Conservation (phyloP, 2,888 invertebrate species). For the Xylocampa areola region DNA sequence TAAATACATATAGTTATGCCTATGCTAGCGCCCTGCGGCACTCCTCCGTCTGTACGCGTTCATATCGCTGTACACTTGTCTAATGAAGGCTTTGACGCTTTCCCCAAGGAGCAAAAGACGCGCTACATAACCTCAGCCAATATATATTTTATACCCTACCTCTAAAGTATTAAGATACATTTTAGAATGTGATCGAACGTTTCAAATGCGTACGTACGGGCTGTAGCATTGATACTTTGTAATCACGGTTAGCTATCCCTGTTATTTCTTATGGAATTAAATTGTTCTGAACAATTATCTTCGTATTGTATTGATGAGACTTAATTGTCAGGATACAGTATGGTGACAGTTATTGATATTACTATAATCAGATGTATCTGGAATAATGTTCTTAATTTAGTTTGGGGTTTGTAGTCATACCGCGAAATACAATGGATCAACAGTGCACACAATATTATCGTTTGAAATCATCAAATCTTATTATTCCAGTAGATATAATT, state of each 20-base stretch:
- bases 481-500: too few relatives aligned
- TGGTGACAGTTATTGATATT: conserved; percentile 14
- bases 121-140: conserved; percentile 35
- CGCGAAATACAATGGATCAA: too few relatives aligned
- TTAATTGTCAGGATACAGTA: conserved; percentile 39
- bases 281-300: conserved; percentile 61
- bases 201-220: conserved; percentile 47
- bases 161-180: conserved; percentile 46
- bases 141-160: conserved; percentile 45
- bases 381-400: conserved; percentile 7
- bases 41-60: conserved; percentile 59
- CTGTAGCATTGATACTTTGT: conserved; percentile 58
- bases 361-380: conserved; percentile 9
- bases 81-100: conserved; percentile 73
- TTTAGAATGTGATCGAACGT: conserved; percentile 38
- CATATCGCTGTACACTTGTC: conserved; percentile 66
- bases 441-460: too few relatives aligned
- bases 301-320: conserved; percentile 48
- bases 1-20: conserved; percentile 46
- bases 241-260: conserved; percentile 61
- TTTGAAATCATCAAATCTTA: neutral
- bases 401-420: neutral
- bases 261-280: conserved; percentile 63
- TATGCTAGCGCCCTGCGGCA: conserved; percentile 57
- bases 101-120: conserved; percentile 61